Conservation (phyloP, 2,888 invertebrate species). For the Thecophora atra region DNA sequence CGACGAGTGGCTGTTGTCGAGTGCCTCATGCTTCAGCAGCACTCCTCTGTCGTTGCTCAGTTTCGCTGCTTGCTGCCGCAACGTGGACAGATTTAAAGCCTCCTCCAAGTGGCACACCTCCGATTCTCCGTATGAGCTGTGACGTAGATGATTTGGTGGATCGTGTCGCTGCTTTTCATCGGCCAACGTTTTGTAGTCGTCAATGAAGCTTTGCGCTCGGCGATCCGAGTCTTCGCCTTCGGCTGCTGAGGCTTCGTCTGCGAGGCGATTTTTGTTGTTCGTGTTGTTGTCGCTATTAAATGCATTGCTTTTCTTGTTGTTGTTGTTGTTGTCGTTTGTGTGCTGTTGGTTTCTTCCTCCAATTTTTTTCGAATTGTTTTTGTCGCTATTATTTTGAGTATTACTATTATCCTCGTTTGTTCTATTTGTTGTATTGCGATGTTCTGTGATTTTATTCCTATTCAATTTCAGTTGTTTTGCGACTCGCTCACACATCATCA, state of each 20-base stretch:
- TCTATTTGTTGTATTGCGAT: background rate
- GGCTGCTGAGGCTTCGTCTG: background rate
- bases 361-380: too few relatives aligned
- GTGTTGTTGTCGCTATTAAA: slow-evolving; percentile 3
- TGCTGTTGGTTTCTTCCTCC: background rate
- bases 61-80: background rate
- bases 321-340: background rate
- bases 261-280: slow-evolving; percentile 1
- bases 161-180: slow-evolving; percentile 40
- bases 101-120: slow-evolving; percentile 36
- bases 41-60: background rate
- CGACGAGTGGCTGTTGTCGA: slow-evolving; percentile 34
- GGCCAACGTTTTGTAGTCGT: slow-evolving; percentile 42
- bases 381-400: too few relatives aligned
- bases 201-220: slow-evolving; percentile 35
- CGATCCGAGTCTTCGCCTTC: slow-evolving; percentile 23
- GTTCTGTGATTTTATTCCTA: too few relatives aligned
- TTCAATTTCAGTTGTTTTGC: too few relatives aligned
- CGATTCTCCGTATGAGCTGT: slow-evolving; percentile 28
- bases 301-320: too few relatives aligned
- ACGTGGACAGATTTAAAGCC: slow-evolving; percentile 33
- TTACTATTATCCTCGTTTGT: background rate
- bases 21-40: too few relatives aligned
- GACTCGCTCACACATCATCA: too few relatives aligned
- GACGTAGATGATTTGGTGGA: slow-evolving; percentile 6